Evolutionary conservation across 2,888 invertebrate genomes (phyloP), one percentile per base, ranked within the genome.

Genomic region (Chalcis sispes): DNA sequence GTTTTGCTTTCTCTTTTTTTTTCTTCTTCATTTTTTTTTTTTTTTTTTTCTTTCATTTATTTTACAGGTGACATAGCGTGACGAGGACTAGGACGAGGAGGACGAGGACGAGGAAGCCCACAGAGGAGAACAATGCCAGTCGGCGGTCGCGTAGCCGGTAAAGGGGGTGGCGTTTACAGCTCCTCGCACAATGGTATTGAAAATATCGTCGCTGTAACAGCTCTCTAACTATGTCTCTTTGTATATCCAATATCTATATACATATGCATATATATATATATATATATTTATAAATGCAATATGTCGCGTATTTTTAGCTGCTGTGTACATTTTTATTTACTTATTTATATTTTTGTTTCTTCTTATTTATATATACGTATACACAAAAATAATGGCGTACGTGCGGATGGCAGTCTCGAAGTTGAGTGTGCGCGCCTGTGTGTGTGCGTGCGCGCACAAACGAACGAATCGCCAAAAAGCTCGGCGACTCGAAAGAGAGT

Each of bases 101-200:
- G 36, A 74, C 23, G 56, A 66, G 13, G 48, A 20, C 42, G 32
- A 50, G 23, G 18, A 59, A 42, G 20, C 23, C 59, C 61, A n/a
- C 13, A 77, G 36, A 73, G 76, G 54, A 79, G 65, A 77, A 82
- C 81, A 71, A 91, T 91, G 90, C 92, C 93, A 79, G 93, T 91
- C 62, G 93, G 94, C 72, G 93, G 94, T 72, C 91, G 95, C 82
- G 94, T 95, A 79, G 94, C 95, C 79, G 95, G 95, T 81, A 95
- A 95, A 90, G 93, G 94, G 88, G 93, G 94, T 88, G 95, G 94
- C 76, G 93, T 93, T 82, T 93, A 93, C 89, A 93, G 93, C 84
- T 94, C 92, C 89, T 93, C 93, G 86, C 93, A 92, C 89, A 93
- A 93, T 89, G 94, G 95, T 94, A 89, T 91, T 91, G 89, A 78